Percentiles rank a stretch among this genome's conserved stretches.
phyloP scores from a whole-genome alignment of 2,113 vertebrate species.

The Passer domesticus region DNA sequence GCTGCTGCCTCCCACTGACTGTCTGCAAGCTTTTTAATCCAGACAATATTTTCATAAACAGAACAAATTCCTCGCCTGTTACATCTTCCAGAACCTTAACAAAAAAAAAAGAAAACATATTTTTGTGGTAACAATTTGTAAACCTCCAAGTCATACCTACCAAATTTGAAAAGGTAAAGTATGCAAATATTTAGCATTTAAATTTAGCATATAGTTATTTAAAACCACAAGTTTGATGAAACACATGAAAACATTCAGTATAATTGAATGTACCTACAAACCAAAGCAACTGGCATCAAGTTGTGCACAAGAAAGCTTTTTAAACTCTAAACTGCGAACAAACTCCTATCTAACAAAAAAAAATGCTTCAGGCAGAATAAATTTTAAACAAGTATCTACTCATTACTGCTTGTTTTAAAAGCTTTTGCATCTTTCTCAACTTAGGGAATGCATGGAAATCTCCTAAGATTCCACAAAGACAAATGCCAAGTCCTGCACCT shows the following conservation, averaged over 20 bases:
- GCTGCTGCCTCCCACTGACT: slow-evolving; percentile 91
- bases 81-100: slow-evolving; percentile 95
- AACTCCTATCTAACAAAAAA: not conserved
- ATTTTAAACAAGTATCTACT: not conserved
- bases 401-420: not conserved
- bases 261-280: not conserved
- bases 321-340: not conserved
- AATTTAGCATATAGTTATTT: not conserved
- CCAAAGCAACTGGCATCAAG: not conserved
- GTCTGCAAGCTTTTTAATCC: slow-evolving; percentile 90
- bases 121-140: not conserved
- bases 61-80: slow-evolving; percentile 95
- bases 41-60: slow-evolving; percentile 95
- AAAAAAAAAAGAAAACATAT: not conserved
- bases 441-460: not conserved
- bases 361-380: not conserved
- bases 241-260: not conserved
- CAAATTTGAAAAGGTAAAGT: not conserved
- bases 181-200: not conserved
- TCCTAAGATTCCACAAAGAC: not conserved
- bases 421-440: not conserved
- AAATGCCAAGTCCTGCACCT: not conserved
- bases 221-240: not conserved
- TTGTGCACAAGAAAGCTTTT: not conserved
- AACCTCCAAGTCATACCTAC: not conserved